Percentiles rank a stretch among this genome's conserved stretches.
Conservation (phyloP, 2,797 vertebrate genomes). For the Bradypus variegatus region DNA sequence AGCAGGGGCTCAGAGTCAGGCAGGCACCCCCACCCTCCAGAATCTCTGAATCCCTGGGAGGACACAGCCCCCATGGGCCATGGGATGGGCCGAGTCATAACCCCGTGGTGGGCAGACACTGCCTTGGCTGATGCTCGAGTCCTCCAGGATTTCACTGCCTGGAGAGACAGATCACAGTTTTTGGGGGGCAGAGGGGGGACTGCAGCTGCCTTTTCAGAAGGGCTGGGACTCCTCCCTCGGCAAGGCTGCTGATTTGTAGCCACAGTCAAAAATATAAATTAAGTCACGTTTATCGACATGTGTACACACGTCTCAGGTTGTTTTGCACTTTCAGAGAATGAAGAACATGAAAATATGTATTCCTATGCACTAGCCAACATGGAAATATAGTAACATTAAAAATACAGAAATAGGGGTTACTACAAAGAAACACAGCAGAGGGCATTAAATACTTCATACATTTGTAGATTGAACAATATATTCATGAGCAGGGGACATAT, state of each 20-base stretch:
- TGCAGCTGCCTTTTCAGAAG: neutral
- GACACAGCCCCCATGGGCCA: neutral
- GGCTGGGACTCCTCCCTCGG: neutral
- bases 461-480: neutral
- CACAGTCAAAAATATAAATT: neutral
- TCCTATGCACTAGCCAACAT: neutral
- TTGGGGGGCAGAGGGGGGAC: neutral
- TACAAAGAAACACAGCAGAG: neutral
- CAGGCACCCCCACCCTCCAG: neutral
- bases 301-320: neutral
- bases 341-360: conserved; percentile 6
- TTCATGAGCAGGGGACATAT: neutral
- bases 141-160: neutral
- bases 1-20: neutral
- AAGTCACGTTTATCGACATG: neutral
- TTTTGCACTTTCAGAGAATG: neutral
- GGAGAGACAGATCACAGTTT: neutral
- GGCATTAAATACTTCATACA: neutral
- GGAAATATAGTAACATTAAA: neutral
- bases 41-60: neutral
- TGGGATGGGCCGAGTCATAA: too few relatives aligned
- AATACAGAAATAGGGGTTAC: conserved; percentile 7
- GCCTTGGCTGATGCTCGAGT: neutral
- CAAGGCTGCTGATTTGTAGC: neutral
- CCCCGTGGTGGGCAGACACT: too few relatives aligned